Conservation (phyloP, 1,140 invertebrate genomes). For the Phymastichus coffea region DNA sequence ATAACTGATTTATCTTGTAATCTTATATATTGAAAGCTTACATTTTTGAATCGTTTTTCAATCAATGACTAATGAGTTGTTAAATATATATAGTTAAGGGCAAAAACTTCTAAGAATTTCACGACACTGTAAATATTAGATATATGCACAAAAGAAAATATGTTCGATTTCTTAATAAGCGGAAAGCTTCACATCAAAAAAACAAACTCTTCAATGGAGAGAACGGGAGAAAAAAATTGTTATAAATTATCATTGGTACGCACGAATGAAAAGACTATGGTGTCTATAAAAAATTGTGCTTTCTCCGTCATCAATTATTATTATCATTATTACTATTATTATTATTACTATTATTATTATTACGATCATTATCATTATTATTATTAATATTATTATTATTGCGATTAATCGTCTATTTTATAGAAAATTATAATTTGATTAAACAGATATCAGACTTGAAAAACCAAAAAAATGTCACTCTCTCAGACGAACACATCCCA, state of each 20-base stretch:
- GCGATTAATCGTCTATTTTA: too few relatives aligned
- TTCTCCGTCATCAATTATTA: not conserved
- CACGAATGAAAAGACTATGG: not conserved
- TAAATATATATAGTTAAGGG: too few relatives aligned
- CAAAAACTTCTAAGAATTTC: not conserved
- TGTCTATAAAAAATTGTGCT: slow-evolving; percentile 21
- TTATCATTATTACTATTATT: slow-evolving; percentile 8
- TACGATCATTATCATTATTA: too few relatives aligned
- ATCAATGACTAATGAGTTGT: too few relatives aligned
- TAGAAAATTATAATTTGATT: slow-evolving; percentile 17
- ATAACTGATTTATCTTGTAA: too few relatives aligned
- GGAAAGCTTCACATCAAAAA: too few relatives aligned
- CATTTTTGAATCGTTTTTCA: too few relatives aligned
- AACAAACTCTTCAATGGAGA: not conserved
- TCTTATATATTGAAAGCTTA: too few relatives aligned
- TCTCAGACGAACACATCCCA: too few relatives aligned
- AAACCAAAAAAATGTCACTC: not conserved
- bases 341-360: slow-evolving; percentile 7
- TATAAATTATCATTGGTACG: too few relatives aligned
- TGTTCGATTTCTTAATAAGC: slow-evolving; percentile 2
- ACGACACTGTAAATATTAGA: slow-evolving; percentile 17
- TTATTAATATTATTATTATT: too few relatives aligned
- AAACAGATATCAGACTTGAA: slow-evolving; percentile 6
- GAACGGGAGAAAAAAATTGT: not conserved
- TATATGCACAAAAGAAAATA: slow-evolving; percentile 13